Base-by-base conservation (phyloP, 2,888 invertebrate species). In the Rotaria magnacalcarata region DNA sequence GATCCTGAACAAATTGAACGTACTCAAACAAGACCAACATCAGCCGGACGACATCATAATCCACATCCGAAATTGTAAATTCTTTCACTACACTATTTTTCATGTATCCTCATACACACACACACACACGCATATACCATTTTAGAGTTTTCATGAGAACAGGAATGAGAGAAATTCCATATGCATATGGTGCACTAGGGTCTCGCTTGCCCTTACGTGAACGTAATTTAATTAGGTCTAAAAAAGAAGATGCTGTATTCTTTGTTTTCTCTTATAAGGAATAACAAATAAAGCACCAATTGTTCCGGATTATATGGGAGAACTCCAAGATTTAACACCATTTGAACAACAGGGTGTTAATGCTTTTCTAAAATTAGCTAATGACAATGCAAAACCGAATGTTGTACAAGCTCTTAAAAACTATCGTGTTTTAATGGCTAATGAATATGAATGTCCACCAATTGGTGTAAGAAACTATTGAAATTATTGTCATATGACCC, bases 1-100 rank as follows among this genome's bases (percentile, higher is more conserved):
- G 85, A 86, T 75, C 86, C 86, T 6, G n/a, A 11, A 24, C 80
- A 85, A 54, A 86, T 54, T 54, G 75, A 86, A 85, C 85, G 54
- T 56, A 85, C 86, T 19, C 27, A n/a, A 27, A 16, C 58, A 11
- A 50, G 85, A 34, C 85, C 86, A 52, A 85, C 75, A 43, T 86
- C 86, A 52, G 74, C 85, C 8, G 41, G 34, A 50, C 34, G 86
- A 85, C 54, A 50, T 34, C 52, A 86, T 52, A 86, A 86, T 58
- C 86, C 86, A 16, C 86, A 86, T 85, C 86, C 86, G 58, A 56
- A 84, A 74, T 75, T 85, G 86, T 86, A 85, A 24, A 27, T 34
- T 34, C 34, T 34, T 34, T 34, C 2, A 34, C 34, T 34, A 34
- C 34, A 34, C 34, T 34, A 34, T 34, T 34, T 34, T 34, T 34